A percentile compares a stretch with the other conserved stretches of the same genome.
Evolutionary conservation across 1,140 invertebrate genomes (phyloP).

Genomic region (Drosophila bocqueti): DNA sequence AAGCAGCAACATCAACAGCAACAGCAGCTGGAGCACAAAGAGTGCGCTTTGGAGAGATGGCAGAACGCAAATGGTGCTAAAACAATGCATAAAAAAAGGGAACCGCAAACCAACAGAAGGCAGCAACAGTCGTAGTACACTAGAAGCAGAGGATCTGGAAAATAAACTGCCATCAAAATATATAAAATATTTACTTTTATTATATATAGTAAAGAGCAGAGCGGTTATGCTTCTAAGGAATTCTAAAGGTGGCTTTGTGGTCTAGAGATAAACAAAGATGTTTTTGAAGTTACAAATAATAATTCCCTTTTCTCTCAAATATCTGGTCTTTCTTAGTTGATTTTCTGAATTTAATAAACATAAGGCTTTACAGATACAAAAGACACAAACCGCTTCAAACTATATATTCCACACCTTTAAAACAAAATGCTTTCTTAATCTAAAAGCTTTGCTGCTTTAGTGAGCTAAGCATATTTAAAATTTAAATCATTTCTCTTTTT

Average conservation of each 20-base stretch:
- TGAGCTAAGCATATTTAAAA: background rate
- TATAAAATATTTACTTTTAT: background rate
- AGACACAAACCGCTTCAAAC: background rate
- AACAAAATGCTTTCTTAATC: background rate
- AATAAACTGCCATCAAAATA: background rate
- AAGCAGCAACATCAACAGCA: constrained; percentile 1
- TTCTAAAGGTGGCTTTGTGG: background rate
- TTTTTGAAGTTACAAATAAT: background rate
- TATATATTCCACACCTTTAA: background rate
- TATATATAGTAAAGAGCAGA: background rate
- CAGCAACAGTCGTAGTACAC: constrained; percentile 19
- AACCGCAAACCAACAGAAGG: constrained; percentile 49
- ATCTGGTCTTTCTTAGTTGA: background rate
- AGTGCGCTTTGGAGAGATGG: constrained; percentile 46
- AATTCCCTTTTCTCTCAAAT: background rate
- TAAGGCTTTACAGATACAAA: background rate
- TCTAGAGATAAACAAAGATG: background rate
- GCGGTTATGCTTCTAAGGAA: background rate
- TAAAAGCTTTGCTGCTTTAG: background rate
- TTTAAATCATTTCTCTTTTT: background rate
- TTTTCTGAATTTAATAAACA: background rate
- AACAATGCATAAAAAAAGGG: constrained; percentile 57
- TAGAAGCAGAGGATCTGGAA: constrained; percentile 5
- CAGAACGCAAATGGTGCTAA: constrained; percentile 56
- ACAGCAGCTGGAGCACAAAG: constrained; percentile 41